A percentile compares a stretch with the other conserved stretches of the same genome.
Conservation (phyloP, 2,797 vertebrate genomes). For the Chelonia mydas region DNA sequence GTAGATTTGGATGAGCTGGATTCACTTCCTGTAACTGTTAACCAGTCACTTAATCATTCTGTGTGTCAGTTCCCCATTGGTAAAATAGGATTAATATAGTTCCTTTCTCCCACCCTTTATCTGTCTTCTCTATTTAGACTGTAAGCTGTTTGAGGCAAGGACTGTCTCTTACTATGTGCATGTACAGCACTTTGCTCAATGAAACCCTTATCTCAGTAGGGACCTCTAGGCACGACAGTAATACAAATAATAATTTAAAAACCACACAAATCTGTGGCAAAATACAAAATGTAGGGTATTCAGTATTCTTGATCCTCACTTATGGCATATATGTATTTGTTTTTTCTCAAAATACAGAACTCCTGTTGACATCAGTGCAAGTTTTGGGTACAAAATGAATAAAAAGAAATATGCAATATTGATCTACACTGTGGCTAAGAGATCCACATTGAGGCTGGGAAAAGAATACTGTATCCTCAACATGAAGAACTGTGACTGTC, state of each 20-base stretch:
- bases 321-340: neutral
- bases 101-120: neutral
- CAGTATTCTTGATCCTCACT: neutral
- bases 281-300: neutral
- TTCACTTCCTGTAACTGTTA: neutral
- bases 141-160: neutral
- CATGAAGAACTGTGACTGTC: accelerated
- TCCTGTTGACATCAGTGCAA: neutral
- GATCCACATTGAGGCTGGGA: neutral
- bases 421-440: neutral
- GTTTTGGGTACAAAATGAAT: accelerated
- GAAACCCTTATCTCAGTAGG: neutral
- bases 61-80: neutral
- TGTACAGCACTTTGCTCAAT: neutral
- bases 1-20: neutral
- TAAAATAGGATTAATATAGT: neutral
- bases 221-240: neutral
- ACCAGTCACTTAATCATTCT: neutral
- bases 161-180: neutral
- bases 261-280: neutral
- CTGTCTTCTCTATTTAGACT: neutral
- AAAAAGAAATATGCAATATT: neutral
- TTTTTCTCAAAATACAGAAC: too few species aligned
- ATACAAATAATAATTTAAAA: neutral
- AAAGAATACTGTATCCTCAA: neutral